Conservation (phyloP, 2,113 vertebrate genomes). For the Drymodes brunneopygia region DNA sequence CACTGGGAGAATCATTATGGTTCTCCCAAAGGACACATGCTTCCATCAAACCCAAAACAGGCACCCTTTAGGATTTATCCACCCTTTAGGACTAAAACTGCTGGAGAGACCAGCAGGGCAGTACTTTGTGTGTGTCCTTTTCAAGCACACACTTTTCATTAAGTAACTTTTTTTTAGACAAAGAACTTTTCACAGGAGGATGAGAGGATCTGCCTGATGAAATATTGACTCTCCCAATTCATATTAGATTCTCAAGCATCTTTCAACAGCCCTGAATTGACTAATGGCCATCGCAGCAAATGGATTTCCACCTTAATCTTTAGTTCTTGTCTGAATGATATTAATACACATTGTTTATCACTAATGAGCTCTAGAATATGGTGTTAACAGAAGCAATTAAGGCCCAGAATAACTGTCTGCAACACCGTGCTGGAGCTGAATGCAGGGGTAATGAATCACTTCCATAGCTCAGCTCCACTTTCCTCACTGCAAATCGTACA, state of each 20-base stretch:
- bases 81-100: neutral
- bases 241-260: conserved; percentile 18
- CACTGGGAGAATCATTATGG: neutral
- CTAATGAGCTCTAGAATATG: conserved; percentile 61
- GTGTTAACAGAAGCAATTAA: conserved; percentile 64
- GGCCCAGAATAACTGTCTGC: neutral
- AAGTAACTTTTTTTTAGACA: conserved; percentile 18
- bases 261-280: conserved; percentile 52
- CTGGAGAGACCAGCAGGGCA: neutral
- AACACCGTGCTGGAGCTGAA: neutral
- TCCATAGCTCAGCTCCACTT: neutral
- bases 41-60: neutral
- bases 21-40: neutral
- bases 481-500: neutral
- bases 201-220: conserved; percentile 30
- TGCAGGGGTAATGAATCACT: conserved; percentile 41
- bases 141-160: neutral
- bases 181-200: conserved; percentile 25
- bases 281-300: conserved; percentile 54
- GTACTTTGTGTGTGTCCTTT: neutral
- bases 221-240: conserved; percentile 29
- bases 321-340: conserved; percentile 49
- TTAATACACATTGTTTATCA: conserved; percentile 62
- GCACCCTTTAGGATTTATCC: neutral
- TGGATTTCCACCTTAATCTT: conserved; percentile 53